Evolutionary conservation across 2,888 invertebrate genomes (phyloP).

Genomic region (Graphium colonna): DNA sequence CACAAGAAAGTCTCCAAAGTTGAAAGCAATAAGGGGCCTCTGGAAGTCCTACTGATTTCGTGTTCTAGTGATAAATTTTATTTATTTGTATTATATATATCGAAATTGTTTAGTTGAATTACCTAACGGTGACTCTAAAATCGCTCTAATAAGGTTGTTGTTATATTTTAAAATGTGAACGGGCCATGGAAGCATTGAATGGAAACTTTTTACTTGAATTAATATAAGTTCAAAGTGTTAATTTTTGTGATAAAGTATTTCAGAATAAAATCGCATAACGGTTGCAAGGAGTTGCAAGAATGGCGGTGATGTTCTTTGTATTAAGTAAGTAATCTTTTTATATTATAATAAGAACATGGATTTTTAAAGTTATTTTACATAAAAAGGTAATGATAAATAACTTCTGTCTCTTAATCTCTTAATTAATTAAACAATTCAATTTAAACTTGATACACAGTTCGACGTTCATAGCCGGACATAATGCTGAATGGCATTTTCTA

Average conservation of each 20-base stretch:
- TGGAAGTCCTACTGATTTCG: slow-evolving; percentile 72
- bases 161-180: not conserved
- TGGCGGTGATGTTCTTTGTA: not conserved
- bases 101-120: slow-evolving; percentile 15
- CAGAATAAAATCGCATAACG: not conserved
- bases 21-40: slow-evolving; percentile 71
- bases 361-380: no score
- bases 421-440: no score
- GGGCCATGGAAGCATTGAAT: slow-evolving; percentile 14
- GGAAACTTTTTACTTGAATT: slow-evolving; percentile 15
- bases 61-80: slow-evolving; percentile 14
- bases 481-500: no score
- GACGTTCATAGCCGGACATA: no score
- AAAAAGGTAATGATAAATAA: no score
- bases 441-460: no score
- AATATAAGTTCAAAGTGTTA: slow-evolving; percentile 7
- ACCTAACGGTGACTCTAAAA: slow-evolving; percentile 11
- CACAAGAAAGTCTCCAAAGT: slow-evolving; percentile 67
- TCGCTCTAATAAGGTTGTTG: slow-evolving; percentile 10
- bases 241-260: not conserved
- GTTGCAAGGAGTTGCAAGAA: not conserved
- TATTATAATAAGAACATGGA: not conserved
- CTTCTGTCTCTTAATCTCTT: no score
- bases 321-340: slow-evolving; percentile 1
- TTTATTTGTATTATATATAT: slow-evolving; percentile 22